Conservation (phyloP, 2,888 invertebrate genomes). For the Carcina quercana region DNA sequence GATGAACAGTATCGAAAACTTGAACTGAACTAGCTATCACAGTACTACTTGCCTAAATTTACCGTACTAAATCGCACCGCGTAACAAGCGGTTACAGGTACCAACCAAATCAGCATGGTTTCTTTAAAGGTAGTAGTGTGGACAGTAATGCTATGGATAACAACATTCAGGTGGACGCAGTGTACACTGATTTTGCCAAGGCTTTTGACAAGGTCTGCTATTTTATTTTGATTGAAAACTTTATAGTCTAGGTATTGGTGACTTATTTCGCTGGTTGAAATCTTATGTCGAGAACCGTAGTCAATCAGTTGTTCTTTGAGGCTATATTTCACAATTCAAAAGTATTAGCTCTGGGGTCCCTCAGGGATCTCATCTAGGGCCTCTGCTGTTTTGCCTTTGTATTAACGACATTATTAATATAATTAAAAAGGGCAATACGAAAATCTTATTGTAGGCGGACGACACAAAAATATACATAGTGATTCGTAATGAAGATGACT, state of each 20-base stretch:
- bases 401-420: too few species aligned
- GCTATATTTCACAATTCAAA: background rate
- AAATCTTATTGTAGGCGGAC: background rate
- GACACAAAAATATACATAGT: constrained; percentile 3
- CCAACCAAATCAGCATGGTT: constrained; percentile 1
- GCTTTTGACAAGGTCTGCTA: constrained; percentile 1
- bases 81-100: too few species aligned
- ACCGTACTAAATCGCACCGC: too few species aligned
- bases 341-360: background rate
- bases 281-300: background rate
- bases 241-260: background rate
- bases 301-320: background rate
- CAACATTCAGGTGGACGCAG: background rate
- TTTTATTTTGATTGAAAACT: background rate
- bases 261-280: background rate
- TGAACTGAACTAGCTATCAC: too few species aligned
- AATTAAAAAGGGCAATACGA: background rate
- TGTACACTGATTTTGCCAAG: constrained; percentile 1
- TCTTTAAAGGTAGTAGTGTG: background rate
- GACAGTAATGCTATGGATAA: background rate
- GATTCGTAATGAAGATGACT: background rate
- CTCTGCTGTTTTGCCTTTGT: background rate
- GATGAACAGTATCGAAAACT: too few species aligned
- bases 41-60: too few species aligned
- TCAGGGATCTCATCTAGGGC: background rate